Evolutionary conservation across 2,113 vertebrate genomes (phyloP).

Genomic region (Centrocercus urophasianus): DNA sequence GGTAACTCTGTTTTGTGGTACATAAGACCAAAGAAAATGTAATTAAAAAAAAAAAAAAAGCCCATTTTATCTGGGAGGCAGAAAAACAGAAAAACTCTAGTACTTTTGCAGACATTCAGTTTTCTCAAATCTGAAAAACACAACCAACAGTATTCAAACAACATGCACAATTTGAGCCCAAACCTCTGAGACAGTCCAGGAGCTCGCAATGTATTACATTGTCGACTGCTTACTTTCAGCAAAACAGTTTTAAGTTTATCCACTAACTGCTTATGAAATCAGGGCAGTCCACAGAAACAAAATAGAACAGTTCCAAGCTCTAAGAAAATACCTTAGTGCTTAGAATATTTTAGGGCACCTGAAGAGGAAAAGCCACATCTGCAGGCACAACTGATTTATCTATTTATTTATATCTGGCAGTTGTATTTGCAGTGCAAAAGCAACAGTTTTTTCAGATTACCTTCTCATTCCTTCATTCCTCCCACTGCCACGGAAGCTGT

Average conservation of each 20-base stretch:
- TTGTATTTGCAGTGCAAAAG: background rate
- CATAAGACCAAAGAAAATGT: background rate
- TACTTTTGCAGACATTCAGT: conserved; percentile 7
- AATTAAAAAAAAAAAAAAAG: fast-evolving
- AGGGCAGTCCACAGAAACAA: background rate
- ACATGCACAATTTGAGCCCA: background rate
- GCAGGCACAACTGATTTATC: background rate
- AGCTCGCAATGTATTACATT: background rate
- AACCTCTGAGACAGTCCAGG: background rate
- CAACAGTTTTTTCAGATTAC: background rate
- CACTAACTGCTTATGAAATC: background rate
- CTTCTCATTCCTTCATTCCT: background rate
- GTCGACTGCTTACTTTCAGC: background rate
- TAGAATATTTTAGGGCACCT: background rate
- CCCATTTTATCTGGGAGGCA: background rate
- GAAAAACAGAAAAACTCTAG: conserved; percentile 1
- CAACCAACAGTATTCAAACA: background rate
- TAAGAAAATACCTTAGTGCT: background rate
- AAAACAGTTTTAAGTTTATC: background rate
- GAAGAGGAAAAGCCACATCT: background rate
- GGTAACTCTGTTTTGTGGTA: background rate
- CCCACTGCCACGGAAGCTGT: background rate
- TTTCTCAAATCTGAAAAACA: background rate
- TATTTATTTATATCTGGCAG: background rate
- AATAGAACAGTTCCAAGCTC: background rate